Conservation (phyloP, 2,113 vertebrate species). For the Zingel zingel region DNA sequence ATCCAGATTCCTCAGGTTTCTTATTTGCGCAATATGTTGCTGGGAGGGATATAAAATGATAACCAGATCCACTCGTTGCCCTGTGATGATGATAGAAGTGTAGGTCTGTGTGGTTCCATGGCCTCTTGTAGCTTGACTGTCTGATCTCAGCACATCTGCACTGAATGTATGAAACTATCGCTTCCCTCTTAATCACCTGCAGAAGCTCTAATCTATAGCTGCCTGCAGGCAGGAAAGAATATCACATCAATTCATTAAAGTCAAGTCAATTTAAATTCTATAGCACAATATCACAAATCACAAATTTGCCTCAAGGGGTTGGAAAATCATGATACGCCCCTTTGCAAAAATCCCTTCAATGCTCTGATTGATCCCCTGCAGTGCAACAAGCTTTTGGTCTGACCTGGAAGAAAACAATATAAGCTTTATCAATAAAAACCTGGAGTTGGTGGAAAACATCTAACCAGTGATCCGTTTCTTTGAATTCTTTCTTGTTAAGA, state of each 20-base stretch:
- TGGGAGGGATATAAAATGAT: neutral
- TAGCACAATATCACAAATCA: neutral
- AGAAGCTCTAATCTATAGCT: conserved; percentile 3
- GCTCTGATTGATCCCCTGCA: neutral
- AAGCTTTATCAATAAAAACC: conserved; percentile 15
- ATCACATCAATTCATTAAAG: neutral
- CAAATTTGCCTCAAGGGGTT: conserved; percentile 5
- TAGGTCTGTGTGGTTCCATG: neutral
- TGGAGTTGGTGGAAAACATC: conserved; percentile 21
- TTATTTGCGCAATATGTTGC: neutral
- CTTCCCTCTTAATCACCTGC: conserved; percentile 4
- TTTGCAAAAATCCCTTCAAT: neutral
- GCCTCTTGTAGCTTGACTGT: neutral
- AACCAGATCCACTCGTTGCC: neutral
- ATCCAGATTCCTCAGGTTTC: neutral
- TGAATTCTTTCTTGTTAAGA: conserved; percentile 1
- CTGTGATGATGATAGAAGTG: conserved; percentile 1
- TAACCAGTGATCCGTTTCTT: neutral
- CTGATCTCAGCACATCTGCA: neutral
- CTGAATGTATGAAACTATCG: neutral
- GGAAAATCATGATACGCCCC: neutral
- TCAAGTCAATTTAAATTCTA: neutral
- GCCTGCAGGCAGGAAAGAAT: conserved; percentile 6
- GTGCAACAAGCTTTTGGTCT: neutral
- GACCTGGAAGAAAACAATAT: neutral